Percentiles rank a stretch among this genome's conserved stretches.
Conservation (phyloP, 2,113 vertebrate genomes). For the Elgaria multicarinata region DNA sequence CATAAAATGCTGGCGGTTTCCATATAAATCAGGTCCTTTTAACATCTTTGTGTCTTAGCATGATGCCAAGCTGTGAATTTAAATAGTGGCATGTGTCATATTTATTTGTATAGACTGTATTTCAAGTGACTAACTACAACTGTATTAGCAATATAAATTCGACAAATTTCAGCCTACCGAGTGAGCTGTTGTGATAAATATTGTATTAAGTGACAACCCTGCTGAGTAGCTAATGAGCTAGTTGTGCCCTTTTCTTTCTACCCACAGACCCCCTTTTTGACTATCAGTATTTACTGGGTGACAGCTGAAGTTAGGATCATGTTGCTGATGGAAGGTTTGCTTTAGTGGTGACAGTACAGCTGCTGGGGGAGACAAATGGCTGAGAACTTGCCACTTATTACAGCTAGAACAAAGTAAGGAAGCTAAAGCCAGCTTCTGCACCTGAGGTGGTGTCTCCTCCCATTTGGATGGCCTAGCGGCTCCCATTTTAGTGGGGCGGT, state of each 20-base stretch:
- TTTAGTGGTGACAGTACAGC: constrained; percentile 22
- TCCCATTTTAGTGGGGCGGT: no score
- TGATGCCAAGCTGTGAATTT: constrained; percentile 68
- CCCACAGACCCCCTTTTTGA: constrained; percentile 20
- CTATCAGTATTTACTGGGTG: constrained; percentile 25
- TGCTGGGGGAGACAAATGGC: neutral
- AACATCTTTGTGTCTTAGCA: constrained; percentile 50
- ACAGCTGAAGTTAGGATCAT: constrained; percentile 36
- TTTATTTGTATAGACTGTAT: constrained; percentile 57
- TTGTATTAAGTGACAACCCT: constrained; percentile 32
- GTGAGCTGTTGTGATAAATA: constrained; percentile 55
- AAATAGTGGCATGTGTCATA: constrained; percentile 59
- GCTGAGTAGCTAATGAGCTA: constrained; percentile 42
- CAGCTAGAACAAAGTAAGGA: constrained; percentile 19
- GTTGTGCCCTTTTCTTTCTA: constrained; percentile 48
- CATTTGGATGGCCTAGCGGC: constrained; percentile 8
- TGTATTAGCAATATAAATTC: constrained; percentile 58
- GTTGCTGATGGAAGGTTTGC: constrained; percentile 24
- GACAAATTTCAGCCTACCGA: constrained; percentile 61
- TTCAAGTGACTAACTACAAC: constrained; percentile 64
- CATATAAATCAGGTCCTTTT: constrained; percentile 64
- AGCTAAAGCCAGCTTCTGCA: neutral
- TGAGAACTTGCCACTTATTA: constrained; percentile 18
- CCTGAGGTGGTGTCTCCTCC: neutral
- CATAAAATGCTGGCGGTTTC: constrained; percentile 63